Percentiles rank a stretch among this genome's conserved stretches.
Conservation (phyloP, 1,140 invertebrate species). For the Diachasma alloeum region DNA sequence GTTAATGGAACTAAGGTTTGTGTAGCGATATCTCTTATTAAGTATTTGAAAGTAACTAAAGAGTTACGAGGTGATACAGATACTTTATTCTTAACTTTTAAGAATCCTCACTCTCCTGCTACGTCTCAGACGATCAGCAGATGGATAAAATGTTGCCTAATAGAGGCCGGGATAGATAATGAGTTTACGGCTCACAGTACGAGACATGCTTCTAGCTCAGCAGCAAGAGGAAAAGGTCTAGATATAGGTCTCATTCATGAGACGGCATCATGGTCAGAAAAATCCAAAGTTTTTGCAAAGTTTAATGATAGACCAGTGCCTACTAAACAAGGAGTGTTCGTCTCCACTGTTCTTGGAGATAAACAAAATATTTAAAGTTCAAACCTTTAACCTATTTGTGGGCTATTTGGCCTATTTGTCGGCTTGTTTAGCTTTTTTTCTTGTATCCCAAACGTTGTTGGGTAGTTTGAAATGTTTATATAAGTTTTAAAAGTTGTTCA, state of each 20-base stretch:
- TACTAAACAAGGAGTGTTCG: not conserved
- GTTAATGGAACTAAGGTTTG: too few relatives aligned
- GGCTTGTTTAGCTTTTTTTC: too few relatives aligned
- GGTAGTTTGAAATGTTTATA: too few relatives aligned
- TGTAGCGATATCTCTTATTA: too few relatives aligned
- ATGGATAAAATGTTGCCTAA: conserved; percentile 30
- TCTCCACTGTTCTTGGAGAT: not conserved
- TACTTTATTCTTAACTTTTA: conserved; percentile 14
- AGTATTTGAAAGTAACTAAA: too few relatives aligned
- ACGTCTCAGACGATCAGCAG: conserved; percentile 36
- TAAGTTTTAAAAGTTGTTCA: not conserved
- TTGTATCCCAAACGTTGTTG: too few relatives aligned
- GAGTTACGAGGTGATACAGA: too few relatives aligned
- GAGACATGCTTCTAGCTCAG: conserved; percentile 24
- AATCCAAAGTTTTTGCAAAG: conserved; percentile 38
- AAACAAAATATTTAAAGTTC: not conserved
- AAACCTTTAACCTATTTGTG: not conserved
- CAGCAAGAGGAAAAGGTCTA: conserved; percentile 33
- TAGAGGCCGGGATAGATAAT: too few relatives aligned
- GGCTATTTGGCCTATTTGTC: too few relatives aligned
- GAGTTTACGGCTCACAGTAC: too few relatives aligned
- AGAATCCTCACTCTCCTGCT: conserved; percentile 36
- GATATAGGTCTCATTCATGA: conserved; percentile 36
- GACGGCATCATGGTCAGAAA: conserved; percentile 40
- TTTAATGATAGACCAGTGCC: conserved; percentile 42